A percentile compares a stretch with the other conserved stretches of the same genome.
Evolutionary conservation across 2,888 invertebrate genomes (phyloP).

Genomic region (Apotomis capreana): DNA sequence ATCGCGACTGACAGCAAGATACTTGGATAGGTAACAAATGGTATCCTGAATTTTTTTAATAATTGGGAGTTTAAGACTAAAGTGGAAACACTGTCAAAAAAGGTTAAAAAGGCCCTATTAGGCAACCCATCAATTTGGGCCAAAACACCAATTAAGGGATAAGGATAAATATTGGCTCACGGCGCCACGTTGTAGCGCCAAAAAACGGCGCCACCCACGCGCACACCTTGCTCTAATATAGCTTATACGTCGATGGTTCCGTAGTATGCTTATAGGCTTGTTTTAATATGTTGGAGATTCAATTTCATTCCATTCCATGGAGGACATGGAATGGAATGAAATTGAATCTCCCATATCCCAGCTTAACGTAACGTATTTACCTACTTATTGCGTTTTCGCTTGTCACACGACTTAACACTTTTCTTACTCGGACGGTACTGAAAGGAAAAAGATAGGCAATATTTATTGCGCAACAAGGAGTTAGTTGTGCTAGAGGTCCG

Average conservation of each 20-base stretch:
- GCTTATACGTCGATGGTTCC: conserved; percentile 12
- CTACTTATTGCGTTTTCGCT: too few species aligned
- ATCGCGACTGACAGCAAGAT: too few species aligned
- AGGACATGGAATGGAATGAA: too few species aligned
- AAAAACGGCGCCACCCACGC: conserved; percentile 39
- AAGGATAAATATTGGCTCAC: conserved; percentile 39
- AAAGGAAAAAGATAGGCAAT: too few species aligned
- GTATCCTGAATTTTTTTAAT: neutral
- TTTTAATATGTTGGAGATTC: neutral
- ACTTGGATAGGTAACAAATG: too few species aligned
- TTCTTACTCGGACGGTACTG: too few species aligned
- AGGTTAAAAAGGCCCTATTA: conserved; percentile 33
- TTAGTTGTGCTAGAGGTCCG: too few species aligned
- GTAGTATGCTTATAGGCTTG: conserved; percentile 9
- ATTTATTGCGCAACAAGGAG: too few species aligned
- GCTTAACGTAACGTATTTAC: too few species aligned
- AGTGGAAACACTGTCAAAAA: conserved; percentile 22
- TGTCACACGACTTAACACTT: too few species aligned
- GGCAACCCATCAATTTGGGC: conserved; percentile 40
- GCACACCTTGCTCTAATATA: conserved; percentile 12
- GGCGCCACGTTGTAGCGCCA: conserved; percentile 36
- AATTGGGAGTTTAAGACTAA: neutral
- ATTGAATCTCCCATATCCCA: too few species aligned
- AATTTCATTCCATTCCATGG: too few species aligned
- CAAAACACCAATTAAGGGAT: conserved; percentile 41